Evolutionary conservation across 2,797 vertebrate genomes (phyloP).

Genomic region (Astyanax mexicanus): DNA sequence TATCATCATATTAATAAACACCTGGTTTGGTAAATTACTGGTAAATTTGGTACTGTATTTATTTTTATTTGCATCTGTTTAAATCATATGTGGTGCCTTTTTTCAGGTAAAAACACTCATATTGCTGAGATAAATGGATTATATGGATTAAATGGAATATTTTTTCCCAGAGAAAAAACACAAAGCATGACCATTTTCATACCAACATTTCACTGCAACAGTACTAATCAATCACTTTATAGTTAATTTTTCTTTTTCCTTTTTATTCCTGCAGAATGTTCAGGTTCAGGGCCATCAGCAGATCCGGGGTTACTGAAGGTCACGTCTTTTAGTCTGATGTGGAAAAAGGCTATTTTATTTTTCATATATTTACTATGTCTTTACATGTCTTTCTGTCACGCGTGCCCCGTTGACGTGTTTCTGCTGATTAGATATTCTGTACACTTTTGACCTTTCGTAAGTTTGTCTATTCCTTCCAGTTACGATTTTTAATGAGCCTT

Average conservation of each 20-base stretch:
- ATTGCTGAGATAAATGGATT: too few species aligned
- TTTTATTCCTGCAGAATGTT: conserved; percentile 36
- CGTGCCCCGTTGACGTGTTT: background rate
- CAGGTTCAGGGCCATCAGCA: conserved; percentile 39
- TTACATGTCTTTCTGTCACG: conserved; percentile 12
- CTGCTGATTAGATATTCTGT: background rate
- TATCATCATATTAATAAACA: too few species aligned
- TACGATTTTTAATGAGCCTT: background rate
- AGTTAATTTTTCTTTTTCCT: too few species aligned
- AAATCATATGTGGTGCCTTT: too few species aligned
- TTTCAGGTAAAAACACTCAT: too few species aligned
- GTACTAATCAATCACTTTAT: conserved; percentile 46
- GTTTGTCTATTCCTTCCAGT: background rate
- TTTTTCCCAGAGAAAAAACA: conserved; percentile 44
- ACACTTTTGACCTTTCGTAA: background rate
- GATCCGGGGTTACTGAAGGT: too few species aligned
- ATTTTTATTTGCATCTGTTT: too few species aligned
- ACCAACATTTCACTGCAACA: too few species aligned
- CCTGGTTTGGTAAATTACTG: too few species aligned
- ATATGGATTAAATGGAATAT: too few species aligned
- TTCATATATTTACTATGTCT: too few species aligned
- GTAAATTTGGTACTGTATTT: too few species aligned
- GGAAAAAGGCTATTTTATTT: background rate
- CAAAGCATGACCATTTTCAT: background rate
- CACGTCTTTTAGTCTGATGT: conserved; percentile 6